Conservation (phyloP, 2,888 invertebrate species). For the Aporophyla lueneburgensis region DNA sequence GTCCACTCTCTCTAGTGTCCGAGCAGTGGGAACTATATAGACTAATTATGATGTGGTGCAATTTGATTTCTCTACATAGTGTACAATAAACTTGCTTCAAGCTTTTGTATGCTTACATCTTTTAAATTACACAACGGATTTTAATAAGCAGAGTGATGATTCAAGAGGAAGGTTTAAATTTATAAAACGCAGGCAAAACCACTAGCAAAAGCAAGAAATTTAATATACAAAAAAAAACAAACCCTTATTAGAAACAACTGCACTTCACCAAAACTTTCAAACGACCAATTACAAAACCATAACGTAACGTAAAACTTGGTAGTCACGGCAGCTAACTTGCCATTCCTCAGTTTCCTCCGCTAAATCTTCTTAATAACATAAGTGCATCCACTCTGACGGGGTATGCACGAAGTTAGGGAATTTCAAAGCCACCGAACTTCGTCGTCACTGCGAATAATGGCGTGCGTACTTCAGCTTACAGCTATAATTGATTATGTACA, state of each 20-base stretch:
- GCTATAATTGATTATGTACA: conserved; percentile 43
- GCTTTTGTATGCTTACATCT: no score
- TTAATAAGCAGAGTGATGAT: no score
- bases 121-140: no score
- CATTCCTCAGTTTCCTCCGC: conserved; percentile 61
- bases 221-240: no score
- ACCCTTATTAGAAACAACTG: neutral
- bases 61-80: no score
- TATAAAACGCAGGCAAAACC: neutral
- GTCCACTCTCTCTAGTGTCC: no score
- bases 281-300: conserved; percentile 18
- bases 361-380: conserved; percentile 72
- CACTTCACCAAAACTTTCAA: conserved; percentile 12
- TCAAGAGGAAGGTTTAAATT: no score
- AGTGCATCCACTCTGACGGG: conserved; percentile 67
- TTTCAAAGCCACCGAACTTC: conserved; percentile 69
- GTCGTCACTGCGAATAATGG: conserved; percentile 51
- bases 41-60: no score
- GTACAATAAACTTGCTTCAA: no score
- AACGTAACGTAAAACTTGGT: conserved; percentile 22
- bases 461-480: conserved; percentile 32
- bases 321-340: conserved; percentile 57
- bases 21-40: no score
- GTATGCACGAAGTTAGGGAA: conserved; percentile 65
- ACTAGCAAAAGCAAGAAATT: neutral